These are phyloP conservation scores for Lasioglossum oenotherae DNA, from an alignment of 2,888 invertebrate genomes.

Conservation along the genomic window DNA sequence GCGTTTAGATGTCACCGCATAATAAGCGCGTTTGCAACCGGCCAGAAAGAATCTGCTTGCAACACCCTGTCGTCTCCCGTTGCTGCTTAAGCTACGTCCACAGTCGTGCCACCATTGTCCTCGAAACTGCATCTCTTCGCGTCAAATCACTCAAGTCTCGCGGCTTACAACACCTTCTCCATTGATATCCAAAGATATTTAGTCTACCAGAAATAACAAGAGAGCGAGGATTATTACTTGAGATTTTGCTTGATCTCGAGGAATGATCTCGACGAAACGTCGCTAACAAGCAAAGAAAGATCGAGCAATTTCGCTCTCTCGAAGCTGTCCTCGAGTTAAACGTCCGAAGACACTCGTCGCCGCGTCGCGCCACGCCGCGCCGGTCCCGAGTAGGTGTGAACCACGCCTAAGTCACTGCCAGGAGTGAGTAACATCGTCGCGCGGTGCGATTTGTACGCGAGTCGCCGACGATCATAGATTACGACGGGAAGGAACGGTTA, in stretches of 20 bases:
- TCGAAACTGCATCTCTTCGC: neutral
- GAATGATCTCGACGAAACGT: neutral
- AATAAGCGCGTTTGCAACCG: conserved; percentile 64
- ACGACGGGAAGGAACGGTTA: conserved; percentile 60
- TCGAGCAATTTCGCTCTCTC: neutral
- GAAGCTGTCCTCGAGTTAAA: neutral
- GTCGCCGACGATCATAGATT: conserved; percentile 66
- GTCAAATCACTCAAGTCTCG: neutral
- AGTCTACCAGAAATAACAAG: neutral
- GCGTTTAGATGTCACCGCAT: conserved; percentile 69
- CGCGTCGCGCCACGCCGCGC: neutral
- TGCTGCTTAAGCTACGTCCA: conserved; percentile 39
- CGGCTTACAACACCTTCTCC: neutral
- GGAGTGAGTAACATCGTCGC: conserved; percentile 33
- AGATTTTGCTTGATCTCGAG: neutral
- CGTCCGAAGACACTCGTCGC: neutral
- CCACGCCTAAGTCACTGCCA: conserved; percentile 28
- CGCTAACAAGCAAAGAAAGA: neutral
- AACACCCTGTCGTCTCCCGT: conserved; percentile 42
- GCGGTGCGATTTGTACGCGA: conserved; percentile 44
- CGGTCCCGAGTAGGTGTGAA: conserved; percentile 47
- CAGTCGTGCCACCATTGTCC: conserved; percentile 26
- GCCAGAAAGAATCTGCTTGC: conserved; percentile 65
- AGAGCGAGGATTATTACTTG: neutral
- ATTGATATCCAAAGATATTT: neutral